These are phyloP conservation scores for Trematomus bernacchii DNA, from an alignment of 2,797 vertebrate genomes.

Conservation along the genomic window DNA sequence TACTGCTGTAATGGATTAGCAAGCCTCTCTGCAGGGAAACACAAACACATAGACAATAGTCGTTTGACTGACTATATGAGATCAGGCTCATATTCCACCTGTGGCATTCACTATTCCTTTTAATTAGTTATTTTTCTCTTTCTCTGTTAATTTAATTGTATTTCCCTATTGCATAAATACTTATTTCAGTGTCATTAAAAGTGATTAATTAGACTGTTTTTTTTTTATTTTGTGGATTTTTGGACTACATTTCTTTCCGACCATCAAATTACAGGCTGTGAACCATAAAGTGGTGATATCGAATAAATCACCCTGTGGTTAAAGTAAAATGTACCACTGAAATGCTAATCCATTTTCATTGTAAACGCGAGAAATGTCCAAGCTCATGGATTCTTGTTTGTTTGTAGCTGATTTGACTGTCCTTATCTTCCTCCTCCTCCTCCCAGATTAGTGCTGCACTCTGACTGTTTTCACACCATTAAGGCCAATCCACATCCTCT, in stretches of 20 bases:
- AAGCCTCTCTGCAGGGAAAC: constrained; percentile 60
- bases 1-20: constrained; percentile 63
- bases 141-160: constrained; percentile 4
- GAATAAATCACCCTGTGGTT: not conserved
- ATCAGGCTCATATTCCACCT: constrained; percentile 48
- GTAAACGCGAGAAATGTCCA: constrained; percentile 23
- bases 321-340: not conserved
- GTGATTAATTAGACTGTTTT: not conserved
- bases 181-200: not conserved
- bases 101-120: constrained; percentile 7
- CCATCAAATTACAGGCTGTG: not conserved
- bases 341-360: constrained; percentile 2
- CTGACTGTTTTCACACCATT: constrained; percentile 74
- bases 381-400: constrained; percentile 24
- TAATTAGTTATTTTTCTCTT: constrained; percentile 10
- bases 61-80: constrained; percentile 31
- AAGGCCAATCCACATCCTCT: constrained; percentile 74
- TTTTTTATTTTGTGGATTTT: not conserved
- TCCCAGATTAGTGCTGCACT: constrained; percentile 70
- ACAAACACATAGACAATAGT: constrained; percentile 59
- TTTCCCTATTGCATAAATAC: not conserved
- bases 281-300: not conserved
- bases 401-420: constrained; percentile 45
- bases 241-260: not conserved
- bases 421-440: constrained; percentile 62